These are phyloP conservation scores for Zaprionus gabonicus DNA, from an alignment of 1,140 invertebrate genomes.

Conservation along the genomic window DNA sequence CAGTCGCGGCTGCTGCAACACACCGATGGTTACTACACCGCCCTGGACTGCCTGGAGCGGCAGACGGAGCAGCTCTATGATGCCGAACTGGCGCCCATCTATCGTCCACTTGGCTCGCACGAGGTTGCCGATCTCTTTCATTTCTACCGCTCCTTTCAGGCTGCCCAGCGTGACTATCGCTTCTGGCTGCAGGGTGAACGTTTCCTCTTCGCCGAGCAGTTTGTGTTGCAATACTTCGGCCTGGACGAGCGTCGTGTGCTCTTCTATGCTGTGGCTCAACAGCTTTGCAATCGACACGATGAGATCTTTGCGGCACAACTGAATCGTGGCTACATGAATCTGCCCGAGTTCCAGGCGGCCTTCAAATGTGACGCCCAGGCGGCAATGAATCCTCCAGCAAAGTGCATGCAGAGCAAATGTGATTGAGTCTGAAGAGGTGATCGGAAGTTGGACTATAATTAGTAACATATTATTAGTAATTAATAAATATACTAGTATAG, in stretches of 20 bases:
- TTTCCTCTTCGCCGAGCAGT: slow-evolving; percentile 76
- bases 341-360: slow-evolving; percentile 65
- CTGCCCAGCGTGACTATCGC: slow-evolving; percentile 56
- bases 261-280: slow-evolving; percentile 78
- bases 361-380: slow-evolving; percentile 54
- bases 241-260: slow-evolving; percentile 60
- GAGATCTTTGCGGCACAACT: slow-evolving; percentile 52
- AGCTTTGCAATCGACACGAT: slow-evolving; percentile 64
- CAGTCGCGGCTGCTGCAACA: slow-evolving; percentile 55
- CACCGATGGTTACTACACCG: slow-evolving; percentile 74
- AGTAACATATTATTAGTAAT: no score
- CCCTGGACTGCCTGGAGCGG: slow-evolving; percentile 69
- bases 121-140: slow-evolving; percentile 65
- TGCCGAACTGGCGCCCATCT: slow-evolving; percentile 33
- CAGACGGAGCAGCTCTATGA: slow-evolving; percentile 53
- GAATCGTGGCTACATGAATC: slow-evolving; percentile 77
- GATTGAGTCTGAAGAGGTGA: slow-evolving; percentile 11
- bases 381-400: slow-evolving; percentile 71
- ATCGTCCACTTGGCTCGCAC: slow-evolving; percentile 37
- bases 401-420: slow-evolving; percentile 71
- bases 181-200: slow-evolving; percentile 76
- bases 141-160: slow-evolving; percentile 67
- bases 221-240: slow-evolving; percentile 68
- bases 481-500: background rate
- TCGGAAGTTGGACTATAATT: background rate